Conservation (phyloP, 1,140 invertebrate species). For the Cardiocondyla obscurior region DNA sequence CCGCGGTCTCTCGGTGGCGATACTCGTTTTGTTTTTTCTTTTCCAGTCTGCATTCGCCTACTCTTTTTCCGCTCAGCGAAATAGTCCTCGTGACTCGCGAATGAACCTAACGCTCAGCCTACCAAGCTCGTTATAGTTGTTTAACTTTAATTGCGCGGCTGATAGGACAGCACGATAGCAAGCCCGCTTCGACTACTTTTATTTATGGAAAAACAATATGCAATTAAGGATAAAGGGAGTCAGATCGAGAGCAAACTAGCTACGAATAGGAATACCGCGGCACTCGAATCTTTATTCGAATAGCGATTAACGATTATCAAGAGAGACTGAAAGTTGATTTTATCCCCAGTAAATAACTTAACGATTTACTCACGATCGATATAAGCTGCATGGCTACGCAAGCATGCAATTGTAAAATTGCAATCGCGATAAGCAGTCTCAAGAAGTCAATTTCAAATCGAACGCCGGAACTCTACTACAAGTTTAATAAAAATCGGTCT, state of each 20-base stretch:
- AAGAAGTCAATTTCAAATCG: slow-evolving; percentile 12
- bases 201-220: slow-evolving; percentile 50
- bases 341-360: background rate
- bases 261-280: background rate
- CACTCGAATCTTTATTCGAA: slow-evolving; percentile 19
- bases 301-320: slow-evolving; percentile 41
- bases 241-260: slow-evolving; percentile 18
- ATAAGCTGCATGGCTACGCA: background rate
- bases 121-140: slow-evolving; percentile 69
- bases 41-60: background rate
- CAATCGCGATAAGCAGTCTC: background rate
- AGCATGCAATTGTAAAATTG: background rate
- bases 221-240: slow-evolving; percentile 44
- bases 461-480: background rate
- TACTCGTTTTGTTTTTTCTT: slow-evolving; percentile 39
- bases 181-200: slow-evolving; percentile 12
- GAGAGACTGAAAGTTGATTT: slow-evolving; percentile 8
- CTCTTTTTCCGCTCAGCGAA: slow-evolving; percentile 29
- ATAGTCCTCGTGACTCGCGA: slow-evolving; percentile 45
- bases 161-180: slow-evolving; percentile 17
- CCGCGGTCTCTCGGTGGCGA: slow-evolving; percentile 49
- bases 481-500: background rate
- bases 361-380: slow-evolving; percentile 14
- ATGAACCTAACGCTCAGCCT: slow-evolving; percentile 50
- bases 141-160: slow-evolving; percentile 66